These are phyloP conservation scores for Toxotes lorentzi DNA, from an alignment of 2,797 vertebrate genomes.

Conservation along the genomic window DNA sequence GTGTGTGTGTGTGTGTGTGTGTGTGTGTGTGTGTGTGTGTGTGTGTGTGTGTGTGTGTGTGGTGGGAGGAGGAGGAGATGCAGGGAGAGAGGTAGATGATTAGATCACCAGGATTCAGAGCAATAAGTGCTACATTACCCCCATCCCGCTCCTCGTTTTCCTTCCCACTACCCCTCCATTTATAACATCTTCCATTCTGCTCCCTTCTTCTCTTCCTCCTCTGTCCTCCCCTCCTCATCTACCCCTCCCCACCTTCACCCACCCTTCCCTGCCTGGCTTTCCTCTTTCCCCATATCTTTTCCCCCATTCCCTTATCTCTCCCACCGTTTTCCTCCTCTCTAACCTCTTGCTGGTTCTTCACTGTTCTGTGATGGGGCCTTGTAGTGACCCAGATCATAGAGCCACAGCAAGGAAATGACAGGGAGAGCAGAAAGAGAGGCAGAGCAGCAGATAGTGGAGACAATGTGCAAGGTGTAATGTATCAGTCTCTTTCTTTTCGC, in stretches of 20 bases:
- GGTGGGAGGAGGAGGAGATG: conserved; percentile 30
- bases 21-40: conserved; percentile 12
- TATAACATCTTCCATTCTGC: conserved; percentile 61
- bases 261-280: neutral
- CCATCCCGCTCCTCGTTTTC: conserved; percentile 57
- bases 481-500: conserved; percentile 81
- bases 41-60: conserved; percentile 9
- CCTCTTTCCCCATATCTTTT: conserved; percentile 3
- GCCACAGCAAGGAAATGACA: conserved; percentile 61
- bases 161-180: conserved; percentile 58
- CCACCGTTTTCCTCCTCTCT: conserved; percentile 9
- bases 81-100: conserved; percentile 54
- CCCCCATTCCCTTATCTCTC: conserved; percentile 12
- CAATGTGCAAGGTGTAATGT: conserved; percentile 78
- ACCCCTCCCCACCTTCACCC: neutral
- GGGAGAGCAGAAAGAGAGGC: conserved; percentile 54
- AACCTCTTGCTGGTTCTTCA: conserved; percentile 39
- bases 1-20: conserved; percentile 22
- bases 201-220: conserved; percentile 45
- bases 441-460: conserved; percentile 64
- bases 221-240: conserved; percentile 45
- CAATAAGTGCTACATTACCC: conserved; percentile 74
- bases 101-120: conserved; percentile 74
- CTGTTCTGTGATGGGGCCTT: conserved; percentile 57
- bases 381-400: conserved; percentile 82